phyloP scores from a whole-genome alignment of 2,797 vertebrate genomes.

The Etheostoma nigrum region DNA sequence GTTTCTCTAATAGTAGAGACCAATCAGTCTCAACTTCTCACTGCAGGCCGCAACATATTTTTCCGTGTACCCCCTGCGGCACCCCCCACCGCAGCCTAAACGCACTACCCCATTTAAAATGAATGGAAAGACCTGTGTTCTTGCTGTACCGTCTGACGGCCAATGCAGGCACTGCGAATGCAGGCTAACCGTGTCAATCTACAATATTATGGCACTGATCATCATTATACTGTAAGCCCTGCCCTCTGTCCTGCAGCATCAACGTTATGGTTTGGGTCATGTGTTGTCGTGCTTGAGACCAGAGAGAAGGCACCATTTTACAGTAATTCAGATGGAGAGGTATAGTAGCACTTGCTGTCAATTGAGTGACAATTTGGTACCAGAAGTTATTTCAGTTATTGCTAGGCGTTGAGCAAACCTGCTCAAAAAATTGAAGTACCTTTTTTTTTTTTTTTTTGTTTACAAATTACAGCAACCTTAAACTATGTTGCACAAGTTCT shows the following conservation, averaged over 20 bases:
- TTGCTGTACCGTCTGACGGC: too few species aligned
- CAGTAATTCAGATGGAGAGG: neutral
- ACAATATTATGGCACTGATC: neutral
- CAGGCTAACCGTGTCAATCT: neutral
- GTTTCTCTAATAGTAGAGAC: too few species aligned
- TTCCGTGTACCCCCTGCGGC: too few species aligned
- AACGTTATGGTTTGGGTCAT: neutral
- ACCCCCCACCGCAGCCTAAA: too few species aligned
- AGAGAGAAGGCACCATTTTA: neutral
- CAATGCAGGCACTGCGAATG: too few species aligned
- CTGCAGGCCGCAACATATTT: too few species aligned
- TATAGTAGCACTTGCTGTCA: neutral
- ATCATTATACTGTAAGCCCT: neutral
- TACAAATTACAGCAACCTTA: constrained; percentile 3
- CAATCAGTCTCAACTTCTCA: too few species aligned
- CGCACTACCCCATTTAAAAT: too few species aligned
- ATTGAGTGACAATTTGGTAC: neutral
- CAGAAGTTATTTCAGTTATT: neutral
- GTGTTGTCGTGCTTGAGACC: neutral
- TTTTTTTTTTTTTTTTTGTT: neutral
- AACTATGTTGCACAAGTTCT: neutral
- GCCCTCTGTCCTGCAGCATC: neutral
- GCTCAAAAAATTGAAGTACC: neutral
- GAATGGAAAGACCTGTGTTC: too few species aligned
- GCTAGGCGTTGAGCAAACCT: neutral